Base-by-base conservation (phyloP, 2,113 vertebrate genomes). In the Ciconia stormi region DNA sequence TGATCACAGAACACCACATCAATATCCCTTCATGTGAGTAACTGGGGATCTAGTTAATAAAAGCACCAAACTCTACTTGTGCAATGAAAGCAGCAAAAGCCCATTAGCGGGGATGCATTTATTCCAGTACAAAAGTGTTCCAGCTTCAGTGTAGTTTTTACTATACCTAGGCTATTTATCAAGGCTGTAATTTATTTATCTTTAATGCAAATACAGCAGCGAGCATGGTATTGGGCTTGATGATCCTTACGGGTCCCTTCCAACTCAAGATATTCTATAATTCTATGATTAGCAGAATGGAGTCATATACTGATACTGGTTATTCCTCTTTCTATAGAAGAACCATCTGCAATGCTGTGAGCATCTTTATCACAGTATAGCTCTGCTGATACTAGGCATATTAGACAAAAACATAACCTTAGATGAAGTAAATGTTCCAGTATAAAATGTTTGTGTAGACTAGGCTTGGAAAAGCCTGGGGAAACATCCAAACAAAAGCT, bases 241-340 rank as follows among this genome's bases (percentile, higher is more conserved):
- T 62, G 47, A 27, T 46, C 20, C 20, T 52, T n/a, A n/a, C 10
- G n/a, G 17, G 47, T 50, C 32, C 22, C 42, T 82, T 46, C 29
- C 42, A 92, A 26, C 9, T 55, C 4, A 2, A 80, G 26, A 46
- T 53, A 50, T 50, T 52, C 79, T 73, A 10, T 34, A 30, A n/a
- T 52, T 55, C 87, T 66, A 10, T 76, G 17, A 90, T 88, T 82
- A 72, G 58, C 21, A 79, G 47, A 91, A 87, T 21, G 58, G 27
- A 77, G 15, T 81, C 58, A 50, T 44, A 71, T n/a, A 70, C 58
- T 52, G 38, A 46, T 69, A 38, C 13, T 58, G 40, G 26, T 58
- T 93, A 82, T 91, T 96, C 86, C 46, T 89, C 59, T 84, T 93
- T 94, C 73, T 81, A 2, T 16, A 87, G 81, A 90, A 89, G 42